Conservation (phyloP, 1,140 invertebrate species). For the Homarus americanus region DNA sequence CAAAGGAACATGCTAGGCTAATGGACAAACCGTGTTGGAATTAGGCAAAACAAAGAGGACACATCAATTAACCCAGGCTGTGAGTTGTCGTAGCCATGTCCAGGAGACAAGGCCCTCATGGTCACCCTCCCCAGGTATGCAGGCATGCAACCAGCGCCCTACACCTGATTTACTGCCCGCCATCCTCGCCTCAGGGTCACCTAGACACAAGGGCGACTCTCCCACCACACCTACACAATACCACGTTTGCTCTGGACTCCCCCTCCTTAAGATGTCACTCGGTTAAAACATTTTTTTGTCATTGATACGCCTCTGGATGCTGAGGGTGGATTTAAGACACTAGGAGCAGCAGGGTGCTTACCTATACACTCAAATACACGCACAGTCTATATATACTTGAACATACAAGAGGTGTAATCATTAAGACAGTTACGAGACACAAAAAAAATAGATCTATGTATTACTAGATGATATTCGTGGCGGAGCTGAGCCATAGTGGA, state of each 20-base stretch:
- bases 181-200: slow-evolving; percentile 3
- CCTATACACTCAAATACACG: too few relatives aligned
- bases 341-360: too few relatives aligned
- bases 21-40: slow-evolving; percentile 73
- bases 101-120: slow-evolving; percentile 62
- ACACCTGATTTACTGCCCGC: not conserved
- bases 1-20: slow-evolving; percentile 63
- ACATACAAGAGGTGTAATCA: too few relatives aligned
- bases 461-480: slow-evolving; percentile 32
- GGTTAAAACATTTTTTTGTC: slow-evolving; percentile 27
- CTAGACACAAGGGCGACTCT: not conserved
- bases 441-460: slow-evolving; percentile 27
- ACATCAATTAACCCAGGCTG: slow-evolving; percentile 70
- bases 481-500: slow-evolving; percentile 33
- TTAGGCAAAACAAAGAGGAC: slow-evolving; percentile 73
- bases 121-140: slow-evolving; percentile 63
- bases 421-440: too few relatives aligned
- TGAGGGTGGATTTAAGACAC: too few relatives aligned
- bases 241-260: not conserved
- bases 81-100: slow-evolving; percentile 69
- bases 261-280: slow-evolving; percentile 59
- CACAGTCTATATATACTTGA: too few relatives aligned
- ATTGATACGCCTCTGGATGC: too few relatives aligned
- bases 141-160: slow-evolving; percentile 62
- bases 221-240: not conserved